Evolutionary conservation across 2,888 invertebrate species (phyloP), one percentile per base, ranked within the genome.

Genomic region (Tanytarsus gracilentus): DNA sequence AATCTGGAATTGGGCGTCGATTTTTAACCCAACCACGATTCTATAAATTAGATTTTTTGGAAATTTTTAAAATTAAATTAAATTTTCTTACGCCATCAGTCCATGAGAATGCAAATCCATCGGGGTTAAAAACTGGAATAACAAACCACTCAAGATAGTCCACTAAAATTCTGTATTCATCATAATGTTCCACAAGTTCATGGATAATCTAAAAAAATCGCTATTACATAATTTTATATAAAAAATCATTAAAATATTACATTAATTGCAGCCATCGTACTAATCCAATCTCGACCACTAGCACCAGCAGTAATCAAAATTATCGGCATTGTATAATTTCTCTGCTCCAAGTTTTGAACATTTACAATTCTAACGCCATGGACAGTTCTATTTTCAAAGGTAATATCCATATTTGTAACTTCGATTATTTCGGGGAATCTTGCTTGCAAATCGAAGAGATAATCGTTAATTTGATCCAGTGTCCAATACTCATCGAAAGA

Each of bases 21-120:
- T 83, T 86, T 69, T 86, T 86, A 52, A 86, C 78, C 86, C 86
- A 86, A 64, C 84, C 72, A 8, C 73, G 72, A 64, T 73, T 70
- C 56, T 56, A 16, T 29, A 25, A 7, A 59, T 29, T 14, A n/a
- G 11, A 40, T 5, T 11, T 51, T 36, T 7, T n/a, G 16, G 6
- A 14, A 60, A 8, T 23, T 8, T 33, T 40, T 18, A 3, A 5
- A 18, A 18, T 7, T 16, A 18, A 4, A 25, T 49, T 16, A 23
- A 25, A n/a, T n/a, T n/a, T 6, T 33, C 50, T 59, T 50, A 59
- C 49, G 8, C 76, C 74, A 68, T 78, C 78, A 78, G 70, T 70
- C 64, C 76, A 77, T 2, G 79, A 76, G 68, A 71, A 81, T 64
- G 77, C 79, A 66, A 86, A 87, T 8, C 87, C 86, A 71, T 87